Conservation (phyloP, 2,797 vertebrate genomes). For the Sebastes hopkinsi region DNA sequence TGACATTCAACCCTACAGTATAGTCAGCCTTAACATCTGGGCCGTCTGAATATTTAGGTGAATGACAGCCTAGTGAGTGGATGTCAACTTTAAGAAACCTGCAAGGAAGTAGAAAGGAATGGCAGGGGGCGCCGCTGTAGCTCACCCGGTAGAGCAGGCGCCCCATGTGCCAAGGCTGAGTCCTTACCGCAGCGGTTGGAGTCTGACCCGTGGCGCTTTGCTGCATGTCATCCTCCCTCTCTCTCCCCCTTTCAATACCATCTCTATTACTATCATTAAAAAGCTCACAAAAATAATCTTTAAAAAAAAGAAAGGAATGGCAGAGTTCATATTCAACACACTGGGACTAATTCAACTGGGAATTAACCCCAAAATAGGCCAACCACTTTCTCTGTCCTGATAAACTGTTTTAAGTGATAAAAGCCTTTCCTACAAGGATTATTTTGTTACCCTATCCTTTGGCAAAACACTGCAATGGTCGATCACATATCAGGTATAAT, state of each 20-base stretch:
- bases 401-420: conserved; percentile 20
- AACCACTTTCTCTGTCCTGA: conserved; percentile 26
- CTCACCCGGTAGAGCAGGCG: no score
- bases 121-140: background rate
- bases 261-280: no score
- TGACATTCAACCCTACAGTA: background rate
- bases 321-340: conserved; percentile 51
- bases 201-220: no score
- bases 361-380: conserved; percentile 46
- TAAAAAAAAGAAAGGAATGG: background rate
- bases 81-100: conserved; percentile 42
- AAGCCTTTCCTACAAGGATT: background rate
- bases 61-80: conserved; percentile 46
- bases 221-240: no score
- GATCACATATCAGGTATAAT: background rate
- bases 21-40: conserved; percentile 9
- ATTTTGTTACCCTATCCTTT: background rate
- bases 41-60: conserved; percentile 54
- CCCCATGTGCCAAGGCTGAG: no score
- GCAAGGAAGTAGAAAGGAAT: conserved; percentile 38
- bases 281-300: no score
- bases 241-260: no score
- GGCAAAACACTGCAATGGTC: background rate
- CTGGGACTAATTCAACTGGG: conserved; percentile 58
- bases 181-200: no score